Percentiles rank a stretch among this genome's conserved stretches.
Evolutionary conservation across 2,888 invertebrate genomes (phyloP).

Genomic region (Volucella inanis): DNA sequence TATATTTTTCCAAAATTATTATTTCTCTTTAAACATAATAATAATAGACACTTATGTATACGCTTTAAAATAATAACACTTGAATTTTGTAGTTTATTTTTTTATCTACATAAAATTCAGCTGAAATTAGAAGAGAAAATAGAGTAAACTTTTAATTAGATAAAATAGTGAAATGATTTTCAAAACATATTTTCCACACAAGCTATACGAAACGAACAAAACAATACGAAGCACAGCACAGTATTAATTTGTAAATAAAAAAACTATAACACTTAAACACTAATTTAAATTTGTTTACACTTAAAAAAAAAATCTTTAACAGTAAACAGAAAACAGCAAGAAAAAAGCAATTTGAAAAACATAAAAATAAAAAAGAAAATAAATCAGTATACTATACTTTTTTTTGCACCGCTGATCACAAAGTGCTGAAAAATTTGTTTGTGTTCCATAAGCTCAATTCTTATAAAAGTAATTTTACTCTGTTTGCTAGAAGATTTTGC

Average conservation of each 20-base stretch:
- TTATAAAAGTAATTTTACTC: background rate
- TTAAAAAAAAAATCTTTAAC: background rate
- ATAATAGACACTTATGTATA: slow-evolving; percentile 18
- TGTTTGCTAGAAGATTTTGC: too few relatives aligned
- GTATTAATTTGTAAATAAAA: background rate
- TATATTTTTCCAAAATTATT: background rate
- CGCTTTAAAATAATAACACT: slow-evolving; percentile 30
- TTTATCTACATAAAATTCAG: slow-evolving; percentile 47
- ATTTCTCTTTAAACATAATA: background rate
- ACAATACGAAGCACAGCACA: background rate
- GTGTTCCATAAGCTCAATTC: background rate
- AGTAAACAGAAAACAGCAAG: slow-evolving; percentile 34
- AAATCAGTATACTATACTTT: background rate
- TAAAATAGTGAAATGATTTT: background rate
- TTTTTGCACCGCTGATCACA: background rate
- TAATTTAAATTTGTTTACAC: background rate
- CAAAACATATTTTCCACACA: slow-evolving; percentile 23
- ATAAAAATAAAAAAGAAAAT: background rate
- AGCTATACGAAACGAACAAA: slow-evolving; percentile 5
- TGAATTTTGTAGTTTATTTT: slow-evolving; percentile 36
- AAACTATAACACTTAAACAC: background rate
- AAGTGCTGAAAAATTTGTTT: background rate
- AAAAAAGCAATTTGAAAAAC: slow-evolving; percentile 5
- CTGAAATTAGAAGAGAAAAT: slow-evolving; percentile 59
- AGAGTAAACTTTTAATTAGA: slow-evolving; percentile 20